Evolutionary conservation across 2,797 vertebrate species (phyloP), one percentile per base, ranked within the genome.

Genomic region (Hydrolagus colliei): DNA sequence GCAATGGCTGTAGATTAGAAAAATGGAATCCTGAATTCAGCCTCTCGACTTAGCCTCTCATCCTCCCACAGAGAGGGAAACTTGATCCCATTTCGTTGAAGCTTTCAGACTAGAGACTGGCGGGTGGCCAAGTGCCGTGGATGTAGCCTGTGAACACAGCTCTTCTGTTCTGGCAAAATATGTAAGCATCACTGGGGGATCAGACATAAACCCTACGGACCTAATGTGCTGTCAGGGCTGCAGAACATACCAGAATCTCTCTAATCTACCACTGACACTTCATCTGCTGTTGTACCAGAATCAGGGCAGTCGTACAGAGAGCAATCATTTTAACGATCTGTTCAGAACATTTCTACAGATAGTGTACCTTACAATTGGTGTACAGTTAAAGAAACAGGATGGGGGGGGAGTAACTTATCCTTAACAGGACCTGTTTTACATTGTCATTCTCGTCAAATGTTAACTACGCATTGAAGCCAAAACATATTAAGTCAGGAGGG

Each of bases 111-210:
- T 86, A 35, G 68, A 63, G 77, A 75, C 86, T 86, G 78, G 86
- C 88, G 87, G 88, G 87, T 88, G 86, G 87, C 88, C 86, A 86
- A 87, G 86, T 88, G 90, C 89, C 89, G 88, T 88, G 87, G 89
- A 87, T 86, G 87, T 89, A 90, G 89, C 87, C 88, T 88, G 89
- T 88, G 87, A 91, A 90, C 87, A 87, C 88, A 87, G 88, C 87
- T 87, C 88, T 86, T 88, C 82, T 86, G 76, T 74, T 80, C 32
- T 86, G 87, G 77, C 85, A 41, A 84, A 35, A 68, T 41, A 68
- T 52, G 65, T 67, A 1, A 63, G 11, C 67, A 71, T 71, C 79
- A 41, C 65, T 12, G 18, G 79, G 27, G 79, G 79, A 71, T 32
- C 65, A 84, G 79, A 67, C 79, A 71, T 35, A 35, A 71, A 65